phyloP scores from a whole-genome alignment of 2,113 vertebrate genomes.

The Sitta europaea region DNA sequence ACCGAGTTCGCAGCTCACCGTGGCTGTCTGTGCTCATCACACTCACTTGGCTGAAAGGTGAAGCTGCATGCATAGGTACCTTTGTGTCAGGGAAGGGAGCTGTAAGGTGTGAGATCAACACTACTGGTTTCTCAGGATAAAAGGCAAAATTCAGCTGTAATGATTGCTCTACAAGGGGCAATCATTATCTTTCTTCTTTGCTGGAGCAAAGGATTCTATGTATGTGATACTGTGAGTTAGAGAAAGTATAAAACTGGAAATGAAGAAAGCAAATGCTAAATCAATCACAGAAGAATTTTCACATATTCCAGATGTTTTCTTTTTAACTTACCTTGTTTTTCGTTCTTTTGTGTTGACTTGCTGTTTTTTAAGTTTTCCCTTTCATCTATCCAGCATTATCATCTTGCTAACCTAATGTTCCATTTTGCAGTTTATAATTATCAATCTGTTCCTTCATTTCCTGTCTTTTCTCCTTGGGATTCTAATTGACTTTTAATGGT shows the following conservation, averaged over 20 bases:
- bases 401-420: not conserved
- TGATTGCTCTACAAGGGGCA: not conserved
- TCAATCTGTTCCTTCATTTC: not conserved
- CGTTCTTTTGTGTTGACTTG: not conserved
- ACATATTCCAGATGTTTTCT: not conserved
- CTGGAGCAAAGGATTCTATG: not conserved
- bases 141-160: not conserved
- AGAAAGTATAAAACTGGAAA: not conserved
- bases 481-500: slow-evolving; percentile 18
- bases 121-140: not conserved
- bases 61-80: not conserved
- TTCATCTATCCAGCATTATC: not conserved
- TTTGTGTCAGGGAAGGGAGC: not conserved
- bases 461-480: not conserved
- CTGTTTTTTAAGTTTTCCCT: not conserved
- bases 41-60: not conserved
- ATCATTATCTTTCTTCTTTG: not conserved
- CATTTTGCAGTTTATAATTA: slow-evolving; percentile 17
- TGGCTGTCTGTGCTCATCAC: not conserved
- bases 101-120: not conserved
- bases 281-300: not conserved
- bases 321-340: not conserved
- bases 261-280: not conserved
- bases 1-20: not conserved
- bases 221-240: not conserved